Percentiles rank a stretch among this genome's conserved stretches.
These are phyloP conservation scores for Amphipoea oculea DNA, from an alignment of 2,888 invertebrate genomes.

Conservation along the genomic window DNA sequence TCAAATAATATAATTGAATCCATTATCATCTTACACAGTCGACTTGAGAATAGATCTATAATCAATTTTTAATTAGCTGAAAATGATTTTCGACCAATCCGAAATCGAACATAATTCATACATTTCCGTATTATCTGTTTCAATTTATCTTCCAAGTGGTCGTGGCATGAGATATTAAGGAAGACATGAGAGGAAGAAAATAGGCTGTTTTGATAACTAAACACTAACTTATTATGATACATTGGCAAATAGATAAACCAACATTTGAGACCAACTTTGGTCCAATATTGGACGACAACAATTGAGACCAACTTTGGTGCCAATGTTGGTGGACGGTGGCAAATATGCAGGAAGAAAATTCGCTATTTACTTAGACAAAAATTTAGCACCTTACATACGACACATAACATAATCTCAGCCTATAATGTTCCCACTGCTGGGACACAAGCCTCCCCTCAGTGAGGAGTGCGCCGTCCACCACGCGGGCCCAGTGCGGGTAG, in stretches of 20 bases:
- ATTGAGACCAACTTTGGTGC: background rate
- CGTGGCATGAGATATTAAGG: slow-evolving; percentile 40
- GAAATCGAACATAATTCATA: slow-evolving; percentile 12
- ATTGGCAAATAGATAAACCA: background rate
- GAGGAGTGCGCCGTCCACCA: background rate
- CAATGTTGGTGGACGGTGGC: background rate
- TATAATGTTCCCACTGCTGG: background rate
- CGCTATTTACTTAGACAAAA: background rate
- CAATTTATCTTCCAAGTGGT: slow-evolving; percentile 13
- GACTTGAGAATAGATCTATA: slow-evolving; percentile 8
- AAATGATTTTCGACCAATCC: background rate
- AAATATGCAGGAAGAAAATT: slow-evolving; percentile 3
- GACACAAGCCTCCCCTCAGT: background rate
- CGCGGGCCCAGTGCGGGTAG: background rate
- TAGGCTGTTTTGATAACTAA: slow-evolving; percentile 4
- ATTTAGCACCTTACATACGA: background rate
- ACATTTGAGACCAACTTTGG: background rate
- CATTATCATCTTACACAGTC: background rate
- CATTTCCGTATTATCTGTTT: slow-evolving; percentile 9
- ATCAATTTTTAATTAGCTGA: background rate
- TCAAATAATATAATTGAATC: slow-evolving; percentile 13
- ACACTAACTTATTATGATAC: slow-evolving; percentile 6
- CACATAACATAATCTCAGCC: background rate
- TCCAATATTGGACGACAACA: background rate
- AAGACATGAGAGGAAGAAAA: background rate